A percentile compares a stretch with the other conserved stretches of the same genome.
phyloP scores from a whole-genome alignment of 2,797 vertebrate species.

The Ciconia nigra region DNA sequence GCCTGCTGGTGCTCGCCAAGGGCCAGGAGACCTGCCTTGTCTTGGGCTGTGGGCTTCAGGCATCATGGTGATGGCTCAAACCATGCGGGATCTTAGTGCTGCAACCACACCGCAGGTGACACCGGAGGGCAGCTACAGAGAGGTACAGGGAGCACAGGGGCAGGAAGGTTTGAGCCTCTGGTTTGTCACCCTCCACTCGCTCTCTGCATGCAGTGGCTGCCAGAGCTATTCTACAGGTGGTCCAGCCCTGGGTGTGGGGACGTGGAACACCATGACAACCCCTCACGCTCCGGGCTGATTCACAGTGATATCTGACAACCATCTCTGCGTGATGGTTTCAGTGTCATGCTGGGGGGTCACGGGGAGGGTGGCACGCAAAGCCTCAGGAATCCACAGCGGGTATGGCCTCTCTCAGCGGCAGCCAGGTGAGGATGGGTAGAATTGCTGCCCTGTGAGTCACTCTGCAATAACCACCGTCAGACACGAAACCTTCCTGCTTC shows the following conservation, averaged over 20 bases:
- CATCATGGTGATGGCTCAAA: neutral
- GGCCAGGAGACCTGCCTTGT: neutral
- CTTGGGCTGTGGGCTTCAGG: neutral
- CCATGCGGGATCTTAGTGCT: fast-evolving
- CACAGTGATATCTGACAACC: neutral
- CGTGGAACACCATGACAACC: neutral
- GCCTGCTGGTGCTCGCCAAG: neutral
- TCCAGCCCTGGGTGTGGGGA: neutral
- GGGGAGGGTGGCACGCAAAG: neutral
- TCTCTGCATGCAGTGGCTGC: neutral
- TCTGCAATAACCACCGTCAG: neutral
- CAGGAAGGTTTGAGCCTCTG: neutral
- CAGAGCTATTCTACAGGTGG: neutral
- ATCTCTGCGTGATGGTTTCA: neutral
- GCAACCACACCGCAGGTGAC: neutral
- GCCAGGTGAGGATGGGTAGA: neutral
- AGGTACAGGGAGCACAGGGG: neutral
- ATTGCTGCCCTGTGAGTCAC: neutral
- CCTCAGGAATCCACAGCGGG: neutral
- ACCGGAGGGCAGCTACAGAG: neutral
- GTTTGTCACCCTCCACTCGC: neutral
- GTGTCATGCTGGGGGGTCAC: no score
- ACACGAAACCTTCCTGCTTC: neutral
- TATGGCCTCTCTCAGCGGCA: neutral
- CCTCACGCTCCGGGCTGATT: neutral